Percentiles rank a stretch among this genome's conserved stretches.
These are phyloP conservation scores for Coreius guichenoti DNA, from an alignment of 2,797 vertebrate genomes.

Conservation along the genomic window DNA sequence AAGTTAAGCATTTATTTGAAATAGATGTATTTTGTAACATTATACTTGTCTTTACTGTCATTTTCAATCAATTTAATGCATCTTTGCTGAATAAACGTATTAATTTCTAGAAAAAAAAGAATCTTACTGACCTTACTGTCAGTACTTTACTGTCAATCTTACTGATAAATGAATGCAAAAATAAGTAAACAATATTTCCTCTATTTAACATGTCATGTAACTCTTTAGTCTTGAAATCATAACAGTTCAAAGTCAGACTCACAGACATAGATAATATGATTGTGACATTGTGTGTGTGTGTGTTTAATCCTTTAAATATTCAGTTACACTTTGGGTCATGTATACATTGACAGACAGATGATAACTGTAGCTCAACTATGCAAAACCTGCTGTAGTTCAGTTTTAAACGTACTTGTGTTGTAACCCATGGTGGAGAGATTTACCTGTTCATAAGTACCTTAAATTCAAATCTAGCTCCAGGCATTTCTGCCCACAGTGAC, in stretches of 20 bases:
- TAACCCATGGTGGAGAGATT: background rate
- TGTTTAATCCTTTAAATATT: background rate
- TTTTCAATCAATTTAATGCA: background rate
- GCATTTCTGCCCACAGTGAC: constrained; percentile 7
- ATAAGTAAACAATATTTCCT: background rate
- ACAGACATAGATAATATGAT: background rate
- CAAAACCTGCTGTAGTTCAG: background rate
- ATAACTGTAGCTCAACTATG: no score
- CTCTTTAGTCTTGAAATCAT: background rate
- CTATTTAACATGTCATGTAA: background rate
- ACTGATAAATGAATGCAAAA: background rate
- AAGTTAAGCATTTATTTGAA: background rate
- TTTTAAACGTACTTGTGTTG: background rate
- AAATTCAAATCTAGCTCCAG: background rate
- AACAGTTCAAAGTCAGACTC: background rate
- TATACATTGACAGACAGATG: background rate
- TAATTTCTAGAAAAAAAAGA: background rate
- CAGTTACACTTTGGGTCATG: background rate
- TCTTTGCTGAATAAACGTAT: background rate
- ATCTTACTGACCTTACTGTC: background rate
- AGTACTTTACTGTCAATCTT: background rate
- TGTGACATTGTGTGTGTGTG: background rate
- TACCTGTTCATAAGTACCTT: constrained; percentile 1
- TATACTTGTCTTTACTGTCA: background rate
- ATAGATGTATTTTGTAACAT: background rate